Evolutionary conservation across 2,888 invertebrate genomes (phyloP).

Genomic region (Eupithecia subumbrata): DNA sequence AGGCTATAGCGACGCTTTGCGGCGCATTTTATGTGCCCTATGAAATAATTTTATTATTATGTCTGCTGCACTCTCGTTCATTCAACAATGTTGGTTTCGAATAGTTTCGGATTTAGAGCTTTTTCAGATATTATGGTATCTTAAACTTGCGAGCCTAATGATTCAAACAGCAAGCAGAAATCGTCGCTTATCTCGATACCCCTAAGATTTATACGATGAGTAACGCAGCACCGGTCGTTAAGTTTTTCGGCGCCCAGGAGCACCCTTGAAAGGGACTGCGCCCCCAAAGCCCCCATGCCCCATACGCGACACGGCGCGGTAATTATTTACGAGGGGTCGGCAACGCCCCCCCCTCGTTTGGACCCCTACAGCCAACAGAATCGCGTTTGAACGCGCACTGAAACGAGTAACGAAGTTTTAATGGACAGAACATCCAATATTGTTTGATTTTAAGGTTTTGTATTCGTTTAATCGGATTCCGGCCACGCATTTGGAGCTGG

Average conservation of each 20-base stretch:
- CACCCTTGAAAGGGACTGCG: constrained; percentile 54
- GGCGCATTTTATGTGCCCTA: constrained; percentile 28
- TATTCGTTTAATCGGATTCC: constrained; percentile 17
- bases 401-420: constrained; percentile 28
- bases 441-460: constrained; percentile 30
- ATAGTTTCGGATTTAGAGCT: neutral
- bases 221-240: constrained; percentile 32
- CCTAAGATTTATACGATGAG: constrained; percentile 23
- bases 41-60: constrained; percentile 23
- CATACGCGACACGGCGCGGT: constrained; percentile 59
- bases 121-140: neutral
- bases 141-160: neutral
- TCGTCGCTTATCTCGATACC: neutral
- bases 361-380: constrained; percentile 44
- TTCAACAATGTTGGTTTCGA: neutral
- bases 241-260: constrained; percentile 33
- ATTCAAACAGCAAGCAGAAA: neutral
- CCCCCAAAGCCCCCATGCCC: constrained; percentile 48
- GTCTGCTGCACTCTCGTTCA: neutral
- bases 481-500: neutral
- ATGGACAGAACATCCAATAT: constrained; percentile 24
- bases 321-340: constrained; percentile 79
- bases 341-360: constrained; percentile 58
- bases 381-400: constrained; percentile 37
- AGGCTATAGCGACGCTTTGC: constrained; percentile 45